These are phyloP conservation scores for Ptilorrhoa leucosticta DNA, from an alignment of 2,113 vertebrate genomes.

Conservation along the genomic window DNA sequence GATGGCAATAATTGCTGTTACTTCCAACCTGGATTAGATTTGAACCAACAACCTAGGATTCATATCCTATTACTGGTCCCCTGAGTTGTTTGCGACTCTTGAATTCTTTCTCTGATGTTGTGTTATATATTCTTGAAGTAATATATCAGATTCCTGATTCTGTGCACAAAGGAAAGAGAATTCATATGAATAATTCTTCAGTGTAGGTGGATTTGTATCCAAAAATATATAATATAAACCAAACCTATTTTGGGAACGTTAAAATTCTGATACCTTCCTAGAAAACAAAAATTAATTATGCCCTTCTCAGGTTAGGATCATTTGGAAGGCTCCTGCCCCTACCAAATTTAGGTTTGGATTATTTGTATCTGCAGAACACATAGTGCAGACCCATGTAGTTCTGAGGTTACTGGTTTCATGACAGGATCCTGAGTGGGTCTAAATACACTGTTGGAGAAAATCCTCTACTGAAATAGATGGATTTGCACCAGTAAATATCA, in stretches of 20 bases:
- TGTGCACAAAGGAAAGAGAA: not conserved
- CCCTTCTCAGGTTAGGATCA: not conserved
- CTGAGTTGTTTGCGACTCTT: not conserved
- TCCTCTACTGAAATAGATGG: not conserved
- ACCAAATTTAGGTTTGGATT: not conserved
- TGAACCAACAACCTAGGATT: conserved; percentile 32
- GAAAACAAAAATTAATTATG: not conserved
- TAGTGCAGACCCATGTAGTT: not conserved
- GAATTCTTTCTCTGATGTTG: not conserved
- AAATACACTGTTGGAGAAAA: not conserved
- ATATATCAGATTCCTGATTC: conserved; percentile 14
- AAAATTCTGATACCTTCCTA: not conserved
- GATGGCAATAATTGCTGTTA: conserved; percentile 39
- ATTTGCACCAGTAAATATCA: not conserved
- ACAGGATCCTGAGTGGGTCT: not conserved
- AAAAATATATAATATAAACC: not conserved
- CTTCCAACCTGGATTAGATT: conserved; percentile 50
- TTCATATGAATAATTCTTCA: not conserved
- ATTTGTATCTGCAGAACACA: not conserved
- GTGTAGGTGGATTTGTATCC: not conserved
- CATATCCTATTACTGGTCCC: conserved; percentile 48
- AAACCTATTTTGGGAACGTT: not conserved
- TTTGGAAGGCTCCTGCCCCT: not conserved
- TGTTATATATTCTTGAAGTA: not conserved
- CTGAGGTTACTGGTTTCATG: not conserved